These are phyloP conservation scores for Meloidogyne floridensis DNA, from an alignment of 1,140 invertebrate genomes.

Conservation along the genomic window DNA sequence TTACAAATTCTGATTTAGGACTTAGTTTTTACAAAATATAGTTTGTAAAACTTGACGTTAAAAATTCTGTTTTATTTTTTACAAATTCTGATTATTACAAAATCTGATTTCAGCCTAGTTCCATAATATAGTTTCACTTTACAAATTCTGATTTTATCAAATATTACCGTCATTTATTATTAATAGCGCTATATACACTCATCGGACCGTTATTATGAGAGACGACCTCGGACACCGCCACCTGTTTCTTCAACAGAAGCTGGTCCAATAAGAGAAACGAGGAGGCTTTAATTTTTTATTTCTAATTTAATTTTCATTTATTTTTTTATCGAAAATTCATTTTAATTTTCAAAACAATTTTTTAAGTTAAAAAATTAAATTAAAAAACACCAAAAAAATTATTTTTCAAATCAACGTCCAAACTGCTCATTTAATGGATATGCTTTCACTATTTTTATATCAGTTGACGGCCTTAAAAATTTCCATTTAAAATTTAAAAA, in stretches of 20 bases:
- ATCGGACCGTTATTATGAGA: conserved; percentile 4
- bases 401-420: not conserved
- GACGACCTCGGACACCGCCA: not conserved
- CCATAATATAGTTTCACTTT: too few relatives aligned
- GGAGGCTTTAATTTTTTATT: not conserved
- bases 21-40: not conserved
- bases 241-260: not conserved
- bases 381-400: not conserved
- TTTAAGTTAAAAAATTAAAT: not conserved
- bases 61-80: not conserved
- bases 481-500: not conserved
- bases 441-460: conserved; percentile 30
- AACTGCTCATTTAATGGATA: conserved; percentile 27
- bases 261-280: not conserved
- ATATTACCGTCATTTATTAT: not conserved
- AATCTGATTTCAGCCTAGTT: not conserved
- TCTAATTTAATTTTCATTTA: not conserved
- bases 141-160: not conserved
- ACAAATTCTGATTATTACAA: not conserved
- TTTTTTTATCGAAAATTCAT: not conserved
- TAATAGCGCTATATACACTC: not conserved
- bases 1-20: not conserved
- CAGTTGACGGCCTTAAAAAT: conserved; percentile 16
- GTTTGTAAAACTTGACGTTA: too few relatives aligned
- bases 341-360: conserved; percentile 2